These are phyloP conservation scores for Leucosticte australis DNA, from an alignment of 2,113 vertebrate species.

Conservation along the genomic window DNA sequence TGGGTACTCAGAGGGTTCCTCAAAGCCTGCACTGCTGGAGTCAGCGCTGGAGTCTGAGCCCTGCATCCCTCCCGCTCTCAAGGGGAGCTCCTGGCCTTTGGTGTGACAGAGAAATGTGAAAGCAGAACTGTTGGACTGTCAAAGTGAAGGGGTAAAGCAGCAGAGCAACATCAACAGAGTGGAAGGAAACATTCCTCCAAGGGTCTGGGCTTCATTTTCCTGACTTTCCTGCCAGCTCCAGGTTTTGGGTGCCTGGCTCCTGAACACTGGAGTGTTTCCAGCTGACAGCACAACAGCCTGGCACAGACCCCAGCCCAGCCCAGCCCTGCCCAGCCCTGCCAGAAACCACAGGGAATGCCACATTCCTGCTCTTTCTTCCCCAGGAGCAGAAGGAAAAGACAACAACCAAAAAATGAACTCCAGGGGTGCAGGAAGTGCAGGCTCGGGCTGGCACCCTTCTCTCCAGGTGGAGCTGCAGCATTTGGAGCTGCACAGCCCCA, in stretches of 20 bases:
- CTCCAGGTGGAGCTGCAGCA: not conserved
- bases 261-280: not conserved
- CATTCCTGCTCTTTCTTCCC: not conserved
- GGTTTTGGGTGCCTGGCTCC: conserved; percentile 17
- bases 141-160: not conserved
- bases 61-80: too few species aligned
- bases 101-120: not conserved
- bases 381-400: not conserved
- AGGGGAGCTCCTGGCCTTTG: not conserved
- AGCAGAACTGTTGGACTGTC: not conserved
- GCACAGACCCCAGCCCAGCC: not conserved
- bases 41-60: not conserved
- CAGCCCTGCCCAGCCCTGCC: too few species aligned
- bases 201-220: not conserved
- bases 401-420: not conserved
- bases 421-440: not conserved
- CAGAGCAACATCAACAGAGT: not conserved
- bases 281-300: conserved; percentile 7
- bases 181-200: not conserved
- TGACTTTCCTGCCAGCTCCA: not conserved
- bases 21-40: not conserved
- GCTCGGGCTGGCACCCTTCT: not conserved
- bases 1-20: not conserved
- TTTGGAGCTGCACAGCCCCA: not conserved
- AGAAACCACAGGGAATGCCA: not conserved